Evolutionary conservation across 2,113 vertebrate genomes (phyloP).

Genomic region (Neofelis nebulosa): DNA sequence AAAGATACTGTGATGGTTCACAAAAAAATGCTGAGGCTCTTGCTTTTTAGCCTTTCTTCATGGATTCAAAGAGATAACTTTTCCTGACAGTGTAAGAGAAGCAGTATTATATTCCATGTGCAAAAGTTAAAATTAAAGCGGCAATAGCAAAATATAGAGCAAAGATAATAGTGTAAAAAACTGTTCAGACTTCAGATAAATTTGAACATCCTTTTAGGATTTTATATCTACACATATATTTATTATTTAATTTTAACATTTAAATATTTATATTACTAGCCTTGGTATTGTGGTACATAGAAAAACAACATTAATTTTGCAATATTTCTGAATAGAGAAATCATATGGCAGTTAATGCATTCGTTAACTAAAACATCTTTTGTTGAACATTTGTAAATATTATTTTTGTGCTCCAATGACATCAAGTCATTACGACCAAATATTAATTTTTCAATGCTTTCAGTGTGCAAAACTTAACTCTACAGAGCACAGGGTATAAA

Average conservation of each 20-base stretch:
- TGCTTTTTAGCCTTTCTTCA: neutral
- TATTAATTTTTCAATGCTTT: neutral
- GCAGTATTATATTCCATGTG: neutral
- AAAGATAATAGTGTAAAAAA: slow-evolving; percentile 33
- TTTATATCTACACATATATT: neutral
- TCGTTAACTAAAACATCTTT: neutral
- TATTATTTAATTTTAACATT: neutral
- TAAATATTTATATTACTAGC: neutral
- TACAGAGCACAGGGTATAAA: neutral
- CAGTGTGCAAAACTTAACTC: neutral
- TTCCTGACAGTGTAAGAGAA: slow-evolving; percentile 20
- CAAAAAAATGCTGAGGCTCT: neutral
- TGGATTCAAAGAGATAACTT: neutral
- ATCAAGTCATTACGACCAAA: neutral
- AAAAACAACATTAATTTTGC: neutral
- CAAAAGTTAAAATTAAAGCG: neutral
- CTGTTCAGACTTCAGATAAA: slow-evolving; percentile 3
- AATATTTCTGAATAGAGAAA: neutral
- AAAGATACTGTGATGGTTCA: neutral
- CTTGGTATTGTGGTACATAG: neutral
- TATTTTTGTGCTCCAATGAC: neutral
- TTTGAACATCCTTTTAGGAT: neutral
- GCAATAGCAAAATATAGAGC: slow-evolving; percentile 8
- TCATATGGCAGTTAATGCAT: neutral
- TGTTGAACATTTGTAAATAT: neutral